A percentile compares a stretch with the other conserved stretches of the same genome.
phyloP scores from a whole-genome alignment of 2,888 invertebrate species.

The Phoenoteleia sp. region DNA sequence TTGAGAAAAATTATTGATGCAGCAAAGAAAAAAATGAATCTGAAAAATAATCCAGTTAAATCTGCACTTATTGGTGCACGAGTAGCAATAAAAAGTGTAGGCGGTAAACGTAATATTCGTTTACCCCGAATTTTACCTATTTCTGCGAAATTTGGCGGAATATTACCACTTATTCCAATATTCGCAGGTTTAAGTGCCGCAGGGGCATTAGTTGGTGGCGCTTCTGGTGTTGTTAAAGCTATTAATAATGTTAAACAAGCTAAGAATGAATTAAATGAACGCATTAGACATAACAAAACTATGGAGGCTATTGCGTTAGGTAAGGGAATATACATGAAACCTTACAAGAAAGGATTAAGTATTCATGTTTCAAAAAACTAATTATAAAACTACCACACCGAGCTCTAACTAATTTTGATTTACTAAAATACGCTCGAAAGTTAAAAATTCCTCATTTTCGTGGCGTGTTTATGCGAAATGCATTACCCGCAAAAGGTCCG shows the following conservation, averaged over 20 bases:
- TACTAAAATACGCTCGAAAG: neutral
- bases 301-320: constrained; percentile 78
- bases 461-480: neutral
- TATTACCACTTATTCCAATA: constrained; percentile 37
- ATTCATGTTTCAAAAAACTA: constrained; percentile 40
- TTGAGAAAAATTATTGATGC: no score
- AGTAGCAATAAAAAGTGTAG: neutral
- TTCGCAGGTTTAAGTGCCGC: neutral
- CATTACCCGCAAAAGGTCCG: constrained; percentile 75
- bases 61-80: neutral
- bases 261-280: constrained; percentile 73
- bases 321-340: constrained; percentile 14
- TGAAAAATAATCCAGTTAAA: neutral
- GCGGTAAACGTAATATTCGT: constrained; percentile 53
- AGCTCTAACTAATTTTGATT: constrained; percentile 75
- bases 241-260: constrained; percentile 80
- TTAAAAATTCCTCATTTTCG: neutral
- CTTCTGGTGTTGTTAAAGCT: constrained; percentile 76
- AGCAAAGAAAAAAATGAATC: no score
- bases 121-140: constrained; percentile 46
- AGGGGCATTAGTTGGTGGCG: neutral
- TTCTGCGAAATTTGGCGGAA: constrained; percentile 23
- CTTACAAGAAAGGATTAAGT: neutral
- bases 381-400: constrained; percentile 76
- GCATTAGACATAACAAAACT: constrained; percentile 76